Evolutionary conservation across 2,888 invertebrate species (phyloP).

Genomic region (Mesochorus sp.): DNA sequence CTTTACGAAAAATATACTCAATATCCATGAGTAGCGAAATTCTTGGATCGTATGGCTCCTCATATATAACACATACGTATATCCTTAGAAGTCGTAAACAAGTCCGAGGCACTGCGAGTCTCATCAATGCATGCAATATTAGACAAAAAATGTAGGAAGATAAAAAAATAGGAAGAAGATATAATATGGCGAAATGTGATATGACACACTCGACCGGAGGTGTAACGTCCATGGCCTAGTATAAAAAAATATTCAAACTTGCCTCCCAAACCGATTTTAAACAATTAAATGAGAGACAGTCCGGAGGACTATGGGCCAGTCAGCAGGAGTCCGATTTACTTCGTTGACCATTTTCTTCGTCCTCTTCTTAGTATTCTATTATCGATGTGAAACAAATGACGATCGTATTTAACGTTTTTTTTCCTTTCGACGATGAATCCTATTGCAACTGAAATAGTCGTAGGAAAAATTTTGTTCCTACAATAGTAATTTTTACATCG

Average conservation of each 20-base stretch:
- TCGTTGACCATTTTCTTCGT: conserved; percentile 8
- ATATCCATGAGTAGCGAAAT: conserved; percentile 40
- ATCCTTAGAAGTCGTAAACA: too few relatives aligned
- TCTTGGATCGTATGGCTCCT: conserved; percentile 18
- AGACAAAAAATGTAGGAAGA: not conserved
- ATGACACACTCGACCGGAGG: not conserved
- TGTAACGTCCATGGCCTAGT: conserved; percentile 13
- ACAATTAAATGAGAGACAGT: conserved; percentile 43
- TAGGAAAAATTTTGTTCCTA: not conserved
- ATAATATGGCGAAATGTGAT: not conserved
- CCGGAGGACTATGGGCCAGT: not conserved
- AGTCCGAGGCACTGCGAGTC: too few relatives aligned
- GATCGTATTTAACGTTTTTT: conserved; percentile 3
- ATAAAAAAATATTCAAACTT: conserved; percentile 40
- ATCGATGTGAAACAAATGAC: not conserved
- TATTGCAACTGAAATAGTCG: too few relatives aligned
- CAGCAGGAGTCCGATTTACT: conserved; percentile 27
- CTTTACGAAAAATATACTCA: too few relatives aligned
- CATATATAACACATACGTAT: conserved; percentile 1
- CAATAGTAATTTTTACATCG: not conserved
- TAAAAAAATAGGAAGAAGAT: not conserved
- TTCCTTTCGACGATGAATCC: not conserved
- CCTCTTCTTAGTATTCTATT: not conserved
- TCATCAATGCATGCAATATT: not conserved
- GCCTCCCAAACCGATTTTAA: conserved; percentile 37